Percentiles rank a stretch among this genome's conserved stretches.
These are phyloP conservation scores for Gymnoscopelus braueri DNA, from an alignment of 2,797 vertebrate genomes.

Conservation along the genomic window DNA sequence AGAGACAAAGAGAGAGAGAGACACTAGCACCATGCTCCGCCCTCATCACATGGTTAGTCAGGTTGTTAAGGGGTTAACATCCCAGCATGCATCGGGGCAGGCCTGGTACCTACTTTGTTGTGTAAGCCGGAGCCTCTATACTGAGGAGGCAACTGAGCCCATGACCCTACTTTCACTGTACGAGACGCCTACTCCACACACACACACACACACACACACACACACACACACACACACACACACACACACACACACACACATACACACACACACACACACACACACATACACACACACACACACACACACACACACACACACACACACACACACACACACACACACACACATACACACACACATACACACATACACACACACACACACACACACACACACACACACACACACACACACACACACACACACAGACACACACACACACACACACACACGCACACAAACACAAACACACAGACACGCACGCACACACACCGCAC, in stretches of 20 bases:
- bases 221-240: too few species aligned
- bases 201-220: conserved; percentile 58
- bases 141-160: conserved; percentile 86
- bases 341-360: too few species aligned
- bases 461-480: background rate
- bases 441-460: conserved; percentile 27
- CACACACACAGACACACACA: conserved; percentile 14
- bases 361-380: too few species aligned
- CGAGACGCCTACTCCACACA: conserved; percentile 79
- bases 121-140: conserved; percentile 84
- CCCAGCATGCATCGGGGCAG: conserved; percentile 65
- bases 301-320: too few species aligned
- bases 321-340: too few species aligned
- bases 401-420: conserved; percentile 32
- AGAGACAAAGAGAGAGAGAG: too few species aligned
- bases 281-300: too few species aligned
- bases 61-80: conserved; percentile 8
- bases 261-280: too few species aligned
- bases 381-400: too few species aligned
- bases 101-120: conserved; percentile 84
- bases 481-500: background rate
- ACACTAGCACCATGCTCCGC: too few species aligned
- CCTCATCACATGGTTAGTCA: conserved; percentile 21
- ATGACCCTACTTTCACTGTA: conserved; percentile 73
- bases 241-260: too few species aligned